Evolutionary conservation across 2,797 vertebrate genomes (phyloP).

Genomic region (Monodelphis domestica): DNA sequence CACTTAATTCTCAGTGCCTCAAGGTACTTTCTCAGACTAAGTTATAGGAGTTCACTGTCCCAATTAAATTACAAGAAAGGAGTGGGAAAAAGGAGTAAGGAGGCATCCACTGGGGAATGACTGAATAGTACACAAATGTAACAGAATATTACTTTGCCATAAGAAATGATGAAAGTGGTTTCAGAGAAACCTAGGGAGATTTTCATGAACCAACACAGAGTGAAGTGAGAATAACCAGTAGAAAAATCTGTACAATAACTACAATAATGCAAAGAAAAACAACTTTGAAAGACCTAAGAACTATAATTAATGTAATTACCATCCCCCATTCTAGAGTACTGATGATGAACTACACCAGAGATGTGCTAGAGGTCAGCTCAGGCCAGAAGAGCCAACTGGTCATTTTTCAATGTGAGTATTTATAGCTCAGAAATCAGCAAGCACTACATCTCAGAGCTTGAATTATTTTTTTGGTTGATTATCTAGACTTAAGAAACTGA

Average conservation of each 20-base stretch:
- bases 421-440: not conserved
- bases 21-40: not conserved
- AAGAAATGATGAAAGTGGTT: not conserved
- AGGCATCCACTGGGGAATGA: not conserved
- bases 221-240: not conserved
- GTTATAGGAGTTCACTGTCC: not conserved
- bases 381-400: not conserved
- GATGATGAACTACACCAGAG: not conserved
- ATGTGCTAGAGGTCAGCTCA: not conserved
- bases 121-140: not conserved
- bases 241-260: not conserved
- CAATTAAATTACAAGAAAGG: not conserved
- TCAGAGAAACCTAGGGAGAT: not conserved
- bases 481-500: not conserved
- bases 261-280: not conserved
- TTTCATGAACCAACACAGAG: not conserved
- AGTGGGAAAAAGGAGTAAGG: not conserved
- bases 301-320: not conserved
- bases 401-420: not conserved
- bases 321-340: not conserved
- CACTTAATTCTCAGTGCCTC: not conserved
- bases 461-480: not conserved
- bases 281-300: not conserved
- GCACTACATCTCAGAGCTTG: not conserved
- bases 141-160: not conserved